Evolutionary conservation across 2,888 invertebrate species (phyloP), one percentile per base, ranked within the genome.

Genomic region (Leptinotarsa haldemani): DNA sequence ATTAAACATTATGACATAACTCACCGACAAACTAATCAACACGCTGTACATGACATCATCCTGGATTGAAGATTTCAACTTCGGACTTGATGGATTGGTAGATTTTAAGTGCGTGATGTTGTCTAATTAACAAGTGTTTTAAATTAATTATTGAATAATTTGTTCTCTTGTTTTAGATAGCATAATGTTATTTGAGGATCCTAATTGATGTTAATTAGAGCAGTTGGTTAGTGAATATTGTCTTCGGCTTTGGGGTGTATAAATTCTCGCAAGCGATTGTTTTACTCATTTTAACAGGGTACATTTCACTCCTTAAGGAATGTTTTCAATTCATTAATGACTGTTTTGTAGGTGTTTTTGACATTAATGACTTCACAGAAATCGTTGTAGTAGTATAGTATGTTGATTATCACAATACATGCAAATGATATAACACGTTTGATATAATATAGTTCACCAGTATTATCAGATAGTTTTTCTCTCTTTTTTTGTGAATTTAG

Each of bases 51-150:
- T 85, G 84, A 85, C 84, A 84, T 85, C 85, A 85, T 83, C 74
- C 74, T 78, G 78, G 74, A 82, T 82, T 80, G 79, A 79, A 82
- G 82, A 84, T 84, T 84, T 83, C 76, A 80, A 82, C 76, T 78
- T 75, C 75, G 76, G 77, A 77, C 77, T 82, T 84, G 83, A 83
- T 82, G 83, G 83, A 84, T 84, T 80, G 80, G 82, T 82, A 82
- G 83, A 83, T 83, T 84, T 82, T 81, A 72, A 75, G 82, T 85
- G 85, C 86, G 85, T 85, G 85, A 83, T 85, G 82, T 84, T 82
- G 83, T 83, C 82, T 83, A 85, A 85, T 85, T 85, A 84, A 83
- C 83, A 81, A 84, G 85, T 85, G 84, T 85, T 85, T 56, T 86
- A 85, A 86, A 84, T 85, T 85, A 85, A 86, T 85, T 85, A 86